A percentile compares a stretch with the other conserved stretches of the same genome.
Evolutionary conservation across 2,888 invertebrate genomes (phyloP).

Genomic region (Sabatieria punctata): DNA sequence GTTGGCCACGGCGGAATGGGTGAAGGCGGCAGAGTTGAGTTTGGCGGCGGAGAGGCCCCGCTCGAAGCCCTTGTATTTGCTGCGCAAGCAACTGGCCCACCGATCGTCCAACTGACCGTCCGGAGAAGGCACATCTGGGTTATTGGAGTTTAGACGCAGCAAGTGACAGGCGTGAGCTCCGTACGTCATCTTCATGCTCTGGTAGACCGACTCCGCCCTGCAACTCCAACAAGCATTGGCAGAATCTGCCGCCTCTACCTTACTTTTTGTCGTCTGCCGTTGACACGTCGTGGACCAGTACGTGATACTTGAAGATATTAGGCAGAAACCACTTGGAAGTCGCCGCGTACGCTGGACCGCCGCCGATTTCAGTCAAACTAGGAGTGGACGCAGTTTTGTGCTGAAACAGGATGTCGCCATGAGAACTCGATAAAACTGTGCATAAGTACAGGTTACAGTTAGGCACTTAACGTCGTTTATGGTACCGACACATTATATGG

Average conservation of each 20-base stretch:
- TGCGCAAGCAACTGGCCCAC: constrained; percentile 61
- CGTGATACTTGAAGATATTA: constrained; percentile 67
- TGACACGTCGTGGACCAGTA: constrained; percentile 55
- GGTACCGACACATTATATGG: no score
- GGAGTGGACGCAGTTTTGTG: no score
- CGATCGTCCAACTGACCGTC: constrained; percentile 52
- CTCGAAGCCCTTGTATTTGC: constrained; percentile 13
- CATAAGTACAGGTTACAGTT: no score
- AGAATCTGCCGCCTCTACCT: constrained; percentile 12
- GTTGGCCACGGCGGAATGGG: no score
- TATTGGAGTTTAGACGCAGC: constrained; percentile 62
- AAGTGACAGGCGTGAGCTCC: constrained; percentile 72
- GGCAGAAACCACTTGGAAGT: constrained; percentile 40
- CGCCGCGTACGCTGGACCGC: constrained; percentile 8
- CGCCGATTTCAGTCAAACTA: neutral
- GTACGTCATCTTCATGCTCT: constrained; percentile 66
- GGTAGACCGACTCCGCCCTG: constrained; percentile 65
- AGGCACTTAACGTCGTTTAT: no score
- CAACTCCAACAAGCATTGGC: no score
- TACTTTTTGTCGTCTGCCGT: constrained; percentile 57
- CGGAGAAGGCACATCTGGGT: neutral
- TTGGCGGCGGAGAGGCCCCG: constrained; percentile 16
- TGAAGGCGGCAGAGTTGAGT: constrained; percentile 1
- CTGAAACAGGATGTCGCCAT: no score
- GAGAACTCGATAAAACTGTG: no score